phyloP scores from a whole-genome alignment of 1,140 invertebrate genomes.

The Euborellia annulipes region DNA sequence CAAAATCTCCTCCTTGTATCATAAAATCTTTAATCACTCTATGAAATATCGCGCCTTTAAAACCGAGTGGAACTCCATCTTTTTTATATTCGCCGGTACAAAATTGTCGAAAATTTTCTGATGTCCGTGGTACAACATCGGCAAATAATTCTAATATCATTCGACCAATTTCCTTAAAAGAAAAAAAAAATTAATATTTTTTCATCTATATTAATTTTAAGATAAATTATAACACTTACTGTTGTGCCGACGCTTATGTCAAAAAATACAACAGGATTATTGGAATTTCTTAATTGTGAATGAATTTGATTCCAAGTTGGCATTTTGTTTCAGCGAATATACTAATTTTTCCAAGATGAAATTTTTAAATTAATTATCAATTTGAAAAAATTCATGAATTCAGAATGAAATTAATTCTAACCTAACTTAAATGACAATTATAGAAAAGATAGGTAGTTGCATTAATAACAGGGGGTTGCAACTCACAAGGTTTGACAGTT shows the following conservation, averaged over 20 bases:
- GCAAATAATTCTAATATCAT: constrained; percentile 95
- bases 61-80: constrained; percentile 92
- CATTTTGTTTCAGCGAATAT: too few species aligned
- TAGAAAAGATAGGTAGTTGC: too few species aligned
- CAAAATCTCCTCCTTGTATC: constrained; percentile 99
- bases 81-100: constrained; percentile 88
- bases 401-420: too few species aligned
- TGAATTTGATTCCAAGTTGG: constrained; percentile 87
- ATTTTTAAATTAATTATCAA: too few species aligned
- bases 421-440: too few species aligned
- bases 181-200: constrained; percentile 8
- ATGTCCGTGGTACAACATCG: constrained; percentile 92
- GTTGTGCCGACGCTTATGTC: constrained; percentile 11
- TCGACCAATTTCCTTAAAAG: constrained; percentile 60
- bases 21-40: constrained; percentile 97
- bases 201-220: neutral
- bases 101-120: constrained; percentile 96
- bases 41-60: constrained; percentile 92
- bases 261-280: constrained; percentile 76
- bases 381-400: too few species aligned
- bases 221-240: constrained; percentile 2
- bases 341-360: too few species aligned
- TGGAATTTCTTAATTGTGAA: constrained; percentile 72
- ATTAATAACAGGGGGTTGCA: too few species aligned
- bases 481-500: too few species aligned